These are phyloP conservation scores for Eospalax fontanierii DNA, from an alignment of 2,797 vertebrate species.

Conservation along the genomic window DNA sequence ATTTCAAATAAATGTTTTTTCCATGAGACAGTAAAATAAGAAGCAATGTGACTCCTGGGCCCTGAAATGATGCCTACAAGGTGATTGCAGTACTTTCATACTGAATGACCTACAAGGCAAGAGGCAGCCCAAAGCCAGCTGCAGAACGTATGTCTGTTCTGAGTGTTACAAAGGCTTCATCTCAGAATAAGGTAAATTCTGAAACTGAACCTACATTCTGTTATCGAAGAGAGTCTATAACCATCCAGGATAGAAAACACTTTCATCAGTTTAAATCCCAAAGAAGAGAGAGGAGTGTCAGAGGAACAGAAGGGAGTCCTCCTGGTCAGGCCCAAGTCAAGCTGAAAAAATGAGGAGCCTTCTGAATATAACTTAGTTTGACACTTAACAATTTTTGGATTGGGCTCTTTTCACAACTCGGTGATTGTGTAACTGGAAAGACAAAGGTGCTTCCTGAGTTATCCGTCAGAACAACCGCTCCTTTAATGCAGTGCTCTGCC, in stretches of 20 bases:
- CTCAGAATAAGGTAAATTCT: conserved; percentile 57
- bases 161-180: conserved; percentile 9
- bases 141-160: neutral
- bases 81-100: neutral
- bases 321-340: neutral
- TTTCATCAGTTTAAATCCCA: conserved; percentile 2
- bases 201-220: neutral
- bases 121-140: neutral
- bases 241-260: neutral
- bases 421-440: conserved; percentile 77
- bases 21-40: neutral
- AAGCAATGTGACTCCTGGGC: neutral
- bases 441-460: neutral
- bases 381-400: conserved; percentile 57
- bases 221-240: neutral
- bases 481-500: conserved; percentile 67
- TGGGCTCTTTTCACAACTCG: conserved; percentile 49
- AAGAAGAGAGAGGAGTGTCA: neutral
- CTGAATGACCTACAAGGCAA: neutral
- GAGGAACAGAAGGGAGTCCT: too few species aligned
- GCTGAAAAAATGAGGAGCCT: conserved; percentile 5
- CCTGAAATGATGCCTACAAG: neutral
- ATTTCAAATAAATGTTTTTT: conserved; percentile 55
- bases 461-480: neutral
- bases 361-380: conserved; percentile 28